Conservation (phyloP, 2,797 vertebrate genomes). For the Xyrichtys novacula region DNA sequence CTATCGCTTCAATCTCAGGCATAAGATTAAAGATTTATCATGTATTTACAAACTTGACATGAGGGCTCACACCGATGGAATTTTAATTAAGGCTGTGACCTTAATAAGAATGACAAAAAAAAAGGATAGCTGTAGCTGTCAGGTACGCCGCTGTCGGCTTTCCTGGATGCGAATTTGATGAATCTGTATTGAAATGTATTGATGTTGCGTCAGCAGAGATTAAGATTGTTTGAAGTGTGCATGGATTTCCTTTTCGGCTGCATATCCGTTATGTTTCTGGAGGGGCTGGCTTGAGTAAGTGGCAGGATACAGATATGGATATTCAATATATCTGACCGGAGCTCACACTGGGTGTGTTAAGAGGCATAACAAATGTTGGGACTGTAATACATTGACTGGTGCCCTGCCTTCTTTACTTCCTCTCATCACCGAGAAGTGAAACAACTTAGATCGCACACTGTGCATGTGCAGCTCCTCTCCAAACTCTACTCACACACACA, state of each 20-base stretch:
- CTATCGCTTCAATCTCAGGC: slow-evolving; percentile 68
- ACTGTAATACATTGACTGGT: slow-evolving; percentile 67
- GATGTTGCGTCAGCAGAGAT: slow-evolving; percentile 73
- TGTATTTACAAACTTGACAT: slow-evolving; percentile 72
- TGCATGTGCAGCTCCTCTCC: slow-evolving; percentile 17
- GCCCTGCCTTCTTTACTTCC: slow-evolving; percentile 34
- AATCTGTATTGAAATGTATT: slow-evolving; percentile 79
- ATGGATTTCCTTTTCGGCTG: slow-evolving; percentile 78
- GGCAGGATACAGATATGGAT: slow-evolving; percentile 74
- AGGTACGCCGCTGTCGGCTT: slow-evolving; percentile 55
- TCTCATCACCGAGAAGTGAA: slow-evolving; percentile 36
- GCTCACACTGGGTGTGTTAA: slow-evolving; percentile 69
- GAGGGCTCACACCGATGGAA: slow-evolving; percentile 46
- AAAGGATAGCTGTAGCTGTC: slow-evolving; percentile 59
- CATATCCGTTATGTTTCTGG: slow-evolving; percentile 72
- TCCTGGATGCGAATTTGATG: slow-evolving; percentile 63
- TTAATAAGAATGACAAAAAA: slow-evolving; percentile 59
- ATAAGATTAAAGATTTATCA: slow-evolving; percentile 75
- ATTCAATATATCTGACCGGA: slow-evolving; percentile 78
- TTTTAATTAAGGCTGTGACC: slow-evolving; percentile 63
- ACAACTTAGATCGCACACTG: slow-evolving; percentile 20
- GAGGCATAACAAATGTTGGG: slow-evolving; percentile 71
- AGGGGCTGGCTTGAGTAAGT: slow-evolving; percentile 66
- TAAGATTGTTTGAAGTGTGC: slow-evolving; percentile 82
- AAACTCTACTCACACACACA: slow-evolving; percentile 12